phyloP scores from a whole-genome alignment of 1,140 invertebrate genomes.

The Plectus sambesii region DNA sequence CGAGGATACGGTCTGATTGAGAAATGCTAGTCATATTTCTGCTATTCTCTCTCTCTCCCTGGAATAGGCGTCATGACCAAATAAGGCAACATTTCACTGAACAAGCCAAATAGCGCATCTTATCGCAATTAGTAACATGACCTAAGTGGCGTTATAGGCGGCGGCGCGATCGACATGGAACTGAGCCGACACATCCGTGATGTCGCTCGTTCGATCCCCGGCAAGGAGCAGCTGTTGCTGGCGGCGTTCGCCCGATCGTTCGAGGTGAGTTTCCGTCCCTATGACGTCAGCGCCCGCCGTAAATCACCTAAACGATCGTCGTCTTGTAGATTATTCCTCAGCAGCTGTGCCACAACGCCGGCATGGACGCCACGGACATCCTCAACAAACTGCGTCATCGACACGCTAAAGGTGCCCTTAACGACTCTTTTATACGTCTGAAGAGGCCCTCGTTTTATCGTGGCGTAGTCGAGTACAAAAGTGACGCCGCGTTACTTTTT shows the following conservation, averaged over 20 bases:
- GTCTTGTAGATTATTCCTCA: constrained; percentile 64
- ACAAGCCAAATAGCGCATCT: too few species aligned
- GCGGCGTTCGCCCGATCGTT: constrained; percentile 83
- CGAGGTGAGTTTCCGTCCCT: constrained; percentile 58
- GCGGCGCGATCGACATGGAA: constrained; percentile 98
- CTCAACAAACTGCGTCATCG: constrained; percentile 91
- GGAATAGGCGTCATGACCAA: too few species aligned
- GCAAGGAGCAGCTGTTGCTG: constrained; percentile 90
- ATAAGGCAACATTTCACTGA: too few species aligned
- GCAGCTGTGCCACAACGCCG: constrained; percentile 96
- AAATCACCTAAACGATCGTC: constrained; percentile 7
- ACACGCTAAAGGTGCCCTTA: constrained; percentile 84
- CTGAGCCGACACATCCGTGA: constrained; percentile 79
- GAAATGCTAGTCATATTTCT: too few species aligned
- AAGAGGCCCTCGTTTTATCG: not conserved
- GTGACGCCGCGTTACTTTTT: too few species aligned
- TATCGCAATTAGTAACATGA: too few species aligned
- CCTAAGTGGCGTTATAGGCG: too few species aligned
- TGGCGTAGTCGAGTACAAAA: too few species aligned
- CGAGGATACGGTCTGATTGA: too few species aligned
- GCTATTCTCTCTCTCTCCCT: too few species aligned
- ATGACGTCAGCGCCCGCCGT: too few species aligned
- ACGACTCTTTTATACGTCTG: constrained; percentile 19
- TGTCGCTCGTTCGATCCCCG: constrained; percentile 75
- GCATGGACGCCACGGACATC: constrained; percentile 94